phyloP scores from a whole-genome alignment of 2,113 vertebrate genomes.

The Macroglossus sobrinus region DNA sequence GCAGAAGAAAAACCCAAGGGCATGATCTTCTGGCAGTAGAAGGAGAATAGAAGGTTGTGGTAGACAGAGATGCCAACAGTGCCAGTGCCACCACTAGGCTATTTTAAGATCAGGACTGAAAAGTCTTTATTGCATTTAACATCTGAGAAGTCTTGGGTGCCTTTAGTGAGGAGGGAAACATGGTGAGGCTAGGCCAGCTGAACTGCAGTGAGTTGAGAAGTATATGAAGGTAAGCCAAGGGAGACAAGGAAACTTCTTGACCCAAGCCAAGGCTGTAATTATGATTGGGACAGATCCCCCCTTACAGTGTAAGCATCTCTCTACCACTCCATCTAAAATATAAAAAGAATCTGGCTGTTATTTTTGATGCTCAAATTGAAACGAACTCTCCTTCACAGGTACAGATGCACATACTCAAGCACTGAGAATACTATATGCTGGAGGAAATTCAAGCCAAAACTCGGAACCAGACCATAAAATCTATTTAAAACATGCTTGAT shows the following conservation, averaged over 20 bases:
- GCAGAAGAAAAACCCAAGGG: neutral
- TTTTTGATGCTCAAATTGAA: neutral
- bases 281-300: neutral
- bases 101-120: neutral
- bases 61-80: neutral
- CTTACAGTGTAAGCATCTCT: neutral
- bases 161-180: neutral
- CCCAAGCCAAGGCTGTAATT: neutral
- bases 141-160: neutral
- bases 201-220: neutral
- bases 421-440: no score
- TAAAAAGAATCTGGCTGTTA: neutral
- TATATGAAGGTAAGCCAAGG: neutral
- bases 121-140: neutral
- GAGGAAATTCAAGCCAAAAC: accelerated
- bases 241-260: neutral
- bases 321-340: neutral
- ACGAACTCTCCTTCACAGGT: neutral
- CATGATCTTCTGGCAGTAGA: neutral
- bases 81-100: neutral
- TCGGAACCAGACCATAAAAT: neutral
- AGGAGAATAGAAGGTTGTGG: neutral
- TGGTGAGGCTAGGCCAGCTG: neutral
- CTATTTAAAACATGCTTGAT: neutral
- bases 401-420: neutral